Evolutionary conservation across 37 sponge, comb jelly and placozoan genomes (phyloP), one percentile per base, ranked within the genome.

Genomic region (Tethya wilhelma): DNA sequence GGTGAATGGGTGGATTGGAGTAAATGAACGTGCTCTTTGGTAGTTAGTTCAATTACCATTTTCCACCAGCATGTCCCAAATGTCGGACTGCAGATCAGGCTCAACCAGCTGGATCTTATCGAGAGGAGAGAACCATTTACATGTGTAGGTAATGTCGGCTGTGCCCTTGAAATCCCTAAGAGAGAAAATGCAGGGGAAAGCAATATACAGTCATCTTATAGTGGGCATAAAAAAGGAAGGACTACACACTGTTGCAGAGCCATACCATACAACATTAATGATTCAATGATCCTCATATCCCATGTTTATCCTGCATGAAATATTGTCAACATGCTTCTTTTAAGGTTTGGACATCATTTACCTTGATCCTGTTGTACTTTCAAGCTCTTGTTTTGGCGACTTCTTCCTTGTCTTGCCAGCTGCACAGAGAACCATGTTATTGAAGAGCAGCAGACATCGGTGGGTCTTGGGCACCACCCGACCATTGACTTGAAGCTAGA

Each of bases 341-440:
- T n/a, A n/a, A n/a, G n/a, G n/a, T n/a, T n/a, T n/a, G n/a, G n/a
- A n/a, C 28, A 4, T 43, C 49, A 36, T 55, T 46, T 56, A 78
- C 79, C 55, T 65, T 22, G 67, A 64, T 0, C 67, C 79, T 34
- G 67, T 65, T 22, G 53, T 78, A 23, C 67, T 49, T 38, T 78
- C 79, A 6, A 78, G 38, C 25, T 78, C 79, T 17, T 57, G 42
- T 60, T 75, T 57, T 22, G 4, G 22, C 5, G 36, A 22, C 56
- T 44, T 44, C 38, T 34, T 64, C 59, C 58, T 80, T 4, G 41
- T 44, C 28, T 63, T 73, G 37, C 40, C 7, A 41, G 79, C 64
- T 3, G 90, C 90, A 89, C 90, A 89, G 43, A 83, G 56, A 12
- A 89, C 73, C 59, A 75, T 83, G 79, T 83, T 83, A 53, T 56